Percentiles rank a stretch among this genome's conserved stretches.
These are phyloP conservation scores for Pseudochirops corinnae DNA, from an alignment of 2,797 vertebrate genomes.

Conservation along the genomic window DNA sequence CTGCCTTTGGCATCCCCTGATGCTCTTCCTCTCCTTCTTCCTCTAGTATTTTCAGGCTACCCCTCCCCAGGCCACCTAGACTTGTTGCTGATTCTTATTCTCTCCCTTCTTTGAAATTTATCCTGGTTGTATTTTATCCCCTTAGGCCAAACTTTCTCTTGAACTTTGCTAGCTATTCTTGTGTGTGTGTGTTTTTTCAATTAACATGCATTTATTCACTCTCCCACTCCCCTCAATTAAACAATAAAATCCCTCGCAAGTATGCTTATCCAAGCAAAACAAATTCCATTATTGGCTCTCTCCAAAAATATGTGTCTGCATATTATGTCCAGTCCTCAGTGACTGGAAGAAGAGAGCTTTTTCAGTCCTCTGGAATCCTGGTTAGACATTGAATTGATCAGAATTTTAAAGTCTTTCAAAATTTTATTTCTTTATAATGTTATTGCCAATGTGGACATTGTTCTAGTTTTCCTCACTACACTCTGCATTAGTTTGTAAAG, in stretches of 20 bases:
- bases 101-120: constrained; percentile 4
- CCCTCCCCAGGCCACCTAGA: not conserved
- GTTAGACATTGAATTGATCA: not conserved
- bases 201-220: not conserved
- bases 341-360: not conserved
- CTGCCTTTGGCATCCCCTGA: not conserved
- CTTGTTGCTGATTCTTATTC: not conserved
- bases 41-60: not conserved
- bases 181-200: not conserved
- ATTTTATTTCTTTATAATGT: not conserved
- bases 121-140: not conserved
- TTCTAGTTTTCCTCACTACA: not conserved
- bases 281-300: not conserved
- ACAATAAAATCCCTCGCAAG: not conserved
- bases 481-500: not conserved
- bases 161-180: not conserved
- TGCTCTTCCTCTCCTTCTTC: not conserved
- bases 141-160: not conserved
- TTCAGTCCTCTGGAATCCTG: not conserved
- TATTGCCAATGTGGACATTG: not conserved
- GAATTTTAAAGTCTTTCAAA: not conserved
- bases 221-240: not conserved
- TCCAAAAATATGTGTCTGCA: not conserved
- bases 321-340: not conserved
- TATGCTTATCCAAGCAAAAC: not conserved